Evolutionary conservation across 2,888 invertebrate genomes (phyloP).

Genomic region (Neuroscelio doddi): DNA sequence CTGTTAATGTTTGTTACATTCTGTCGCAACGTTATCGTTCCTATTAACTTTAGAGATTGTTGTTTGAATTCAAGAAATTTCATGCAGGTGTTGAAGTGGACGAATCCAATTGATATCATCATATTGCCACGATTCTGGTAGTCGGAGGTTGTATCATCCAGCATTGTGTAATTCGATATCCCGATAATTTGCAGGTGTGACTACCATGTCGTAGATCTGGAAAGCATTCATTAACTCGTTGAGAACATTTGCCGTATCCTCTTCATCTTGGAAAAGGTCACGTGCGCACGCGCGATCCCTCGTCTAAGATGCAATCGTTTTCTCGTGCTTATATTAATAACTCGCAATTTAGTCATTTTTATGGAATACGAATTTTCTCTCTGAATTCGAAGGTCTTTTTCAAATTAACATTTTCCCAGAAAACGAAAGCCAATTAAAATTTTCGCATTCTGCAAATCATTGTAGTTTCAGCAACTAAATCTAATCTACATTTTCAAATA

Average conservation of each 20-base stretch:
- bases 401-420: not conserved
- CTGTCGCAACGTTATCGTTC: too few relatives aligned
- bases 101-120: too few relatives aligned
- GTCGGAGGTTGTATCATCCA: constrained; percentile 41
- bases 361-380: constrained; percentile 42
- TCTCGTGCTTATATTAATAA: constrained; percentile 50
- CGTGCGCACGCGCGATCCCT: constrained; percentile 48
- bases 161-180: constrained; percentile 49
- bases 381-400: not conserved
- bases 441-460: too few relatives aligned
- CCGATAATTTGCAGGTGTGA: constrained; percentile 50
- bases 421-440: too few relatives aligned
- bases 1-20: too few relatives aligned
- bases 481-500: too few relatives aligned
- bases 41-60: too few relatives aligned
- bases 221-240: constrained; percentile 50
- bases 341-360: constrained; percentile 49
- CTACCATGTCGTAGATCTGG: constrained; percentile 50
- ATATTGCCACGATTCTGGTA: constrained; percentile 17
- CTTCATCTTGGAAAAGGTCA: constrained; percentile 47
- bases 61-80: too few relatives aligned
- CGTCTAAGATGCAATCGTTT: constrained; percentile 46
- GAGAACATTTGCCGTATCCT: constrained; percentile 47
- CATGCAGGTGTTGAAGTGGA: too few relatives aligned
- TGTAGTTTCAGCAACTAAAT: too few relatives aligned